A percentile compares a stretch with the other conserved stretches of the same genome.
These are phyloP conservation scores for Seira sanloemensis DNA, from an alignment of 2,888 invertebrate species.

Conservation along the genomic window DNA sequence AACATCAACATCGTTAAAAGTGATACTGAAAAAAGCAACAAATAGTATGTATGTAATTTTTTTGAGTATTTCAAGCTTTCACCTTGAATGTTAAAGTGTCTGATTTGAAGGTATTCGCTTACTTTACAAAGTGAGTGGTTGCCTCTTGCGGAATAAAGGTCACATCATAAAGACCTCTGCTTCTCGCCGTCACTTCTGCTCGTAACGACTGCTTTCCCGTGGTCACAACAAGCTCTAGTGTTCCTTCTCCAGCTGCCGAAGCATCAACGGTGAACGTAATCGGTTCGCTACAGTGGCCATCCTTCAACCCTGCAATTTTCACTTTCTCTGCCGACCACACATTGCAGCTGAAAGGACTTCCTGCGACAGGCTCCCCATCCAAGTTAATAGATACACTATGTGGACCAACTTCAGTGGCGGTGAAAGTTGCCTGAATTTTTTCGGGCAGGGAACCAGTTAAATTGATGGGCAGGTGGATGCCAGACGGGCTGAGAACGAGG, in stretches of 20 bases:
- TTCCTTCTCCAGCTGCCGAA: constrained; percentile 95
- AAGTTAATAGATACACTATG: constrained; percentile 89
- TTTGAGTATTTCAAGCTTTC: too few relatives aligned
- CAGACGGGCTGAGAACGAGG: constrained; percentile 89
- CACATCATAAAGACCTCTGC: constrained; percentile 93
- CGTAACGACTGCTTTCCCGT: constrained; percentile 93
- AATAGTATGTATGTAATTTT: too few relatives aligned
- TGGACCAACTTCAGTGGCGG: constrained; percentile 88
- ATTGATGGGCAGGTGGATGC: constrained; percentile 85
- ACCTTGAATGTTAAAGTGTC: neutral
- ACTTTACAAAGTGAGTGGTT: constrained; percentile 90
- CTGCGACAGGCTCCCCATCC: constrained; percentile 89
- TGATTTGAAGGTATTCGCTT: neutral
- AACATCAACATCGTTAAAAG: constrained; percentile 82
- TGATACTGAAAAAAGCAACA: constrained; percentile 80
- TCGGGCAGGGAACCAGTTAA: constrained; percentile 80
- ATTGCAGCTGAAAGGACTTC: constrained; percentile 95
- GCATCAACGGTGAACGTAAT: constrained; percentile 96
- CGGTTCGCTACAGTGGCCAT: constrained; percentile 85
- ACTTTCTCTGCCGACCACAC: constrained; percentile 89
- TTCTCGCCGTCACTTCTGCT: constrained; percentile 91
- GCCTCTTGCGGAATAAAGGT: constrained; percentile 94
- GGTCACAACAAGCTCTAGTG: constrained; percentile 92
- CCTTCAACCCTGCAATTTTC: constrained; percentile 77
- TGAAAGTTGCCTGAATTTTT: constrained; percentile 86